Percentiles rank a stretch among this genome's conserved stretches.
phyloP scores from a whole-genome alignment of 1,140 invertebrate species.

The Bombus terrestris region DNA sequence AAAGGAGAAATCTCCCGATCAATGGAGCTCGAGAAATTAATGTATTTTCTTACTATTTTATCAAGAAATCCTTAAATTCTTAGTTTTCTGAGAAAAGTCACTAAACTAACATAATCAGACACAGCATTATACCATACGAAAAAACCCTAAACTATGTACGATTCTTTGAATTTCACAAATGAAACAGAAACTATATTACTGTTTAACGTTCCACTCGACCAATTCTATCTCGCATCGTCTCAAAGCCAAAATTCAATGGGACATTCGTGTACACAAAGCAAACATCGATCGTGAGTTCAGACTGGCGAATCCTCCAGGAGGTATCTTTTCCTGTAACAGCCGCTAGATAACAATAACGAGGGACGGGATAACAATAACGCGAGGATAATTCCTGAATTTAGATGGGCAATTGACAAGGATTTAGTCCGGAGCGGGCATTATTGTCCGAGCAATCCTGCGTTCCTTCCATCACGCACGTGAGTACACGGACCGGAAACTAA shows the following conservation, averaged over 20 bases:
- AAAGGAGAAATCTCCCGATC: no score
- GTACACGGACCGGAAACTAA: conserved; percentile 45
- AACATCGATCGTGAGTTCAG: not conserved
- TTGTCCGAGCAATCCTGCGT: conserved; percentile 44
- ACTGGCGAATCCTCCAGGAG: not conserved
- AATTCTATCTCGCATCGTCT: not conserved
- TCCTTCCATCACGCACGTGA: conserved; percentile 44
- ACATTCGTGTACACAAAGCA: not conserved
- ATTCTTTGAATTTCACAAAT: not conserved
- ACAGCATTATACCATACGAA: no score
- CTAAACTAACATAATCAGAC: no score
- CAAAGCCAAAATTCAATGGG: not conserved
- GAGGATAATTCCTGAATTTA: conserved; percentile 53
- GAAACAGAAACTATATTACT: not conserved
- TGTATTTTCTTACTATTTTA: no score
- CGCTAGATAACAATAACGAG: conserved; percentile 21
- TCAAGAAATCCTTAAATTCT: no score
- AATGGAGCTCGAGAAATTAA: no score
- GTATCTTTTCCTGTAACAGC: not conserved
- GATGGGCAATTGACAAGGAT: conserved; percentile 50
- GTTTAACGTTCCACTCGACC: not conserved
- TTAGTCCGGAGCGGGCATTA: conserved; percentile 16
- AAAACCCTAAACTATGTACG: no score
- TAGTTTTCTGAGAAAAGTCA: no score
- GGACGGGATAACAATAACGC: conserved; percentile 22